A percentile compares a stretch with the other conserved stretches of the same genome.
Conservation (phyloP, 2,797 vertebrate genomes). For the Enteromius thamalakanensis region DNA sequence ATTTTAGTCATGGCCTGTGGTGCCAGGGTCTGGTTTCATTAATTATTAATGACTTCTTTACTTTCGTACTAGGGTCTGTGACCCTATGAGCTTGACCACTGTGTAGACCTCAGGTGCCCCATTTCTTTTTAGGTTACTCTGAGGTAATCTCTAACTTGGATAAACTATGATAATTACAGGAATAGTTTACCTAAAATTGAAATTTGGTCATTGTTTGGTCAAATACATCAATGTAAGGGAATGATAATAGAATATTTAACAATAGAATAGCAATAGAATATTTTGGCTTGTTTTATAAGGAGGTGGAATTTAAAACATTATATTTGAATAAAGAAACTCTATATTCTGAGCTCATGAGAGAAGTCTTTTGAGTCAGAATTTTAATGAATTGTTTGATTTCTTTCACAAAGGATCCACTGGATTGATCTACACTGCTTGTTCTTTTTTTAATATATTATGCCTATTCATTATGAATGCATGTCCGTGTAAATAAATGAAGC, state of each 20-base stretch:
- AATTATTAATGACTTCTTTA: slow-evolving; percentile 77
- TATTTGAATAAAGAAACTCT: not conserved
- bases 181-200: not conserved
- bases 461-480: not conserved
- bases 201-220: not conserved
- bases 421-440: not conserved
- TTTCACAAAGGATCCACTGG: not conserved
- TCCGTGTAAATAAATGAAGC: not conserved
- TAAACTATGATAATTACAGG: not conserved
- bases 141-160: slow-evolving; percentile 26
- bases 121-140: slow-evolving; percentile 31
- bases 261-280: too few relatives aligned
- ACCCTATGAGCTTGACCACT: slow-evolving; percentile 71
- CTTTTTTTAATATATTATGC: not conserved
- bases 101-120: slow-evolving; percentile 26
- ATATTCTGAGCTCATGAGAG: not conserved
- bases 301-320: not conserved
- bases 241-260: not conserved
- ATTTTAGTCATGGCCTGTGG: slow-evolving; percentile 73
- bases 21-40: slow-evolving; percentile 75
- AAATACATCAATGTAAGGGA: not conserved
- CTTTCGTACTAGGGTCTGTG: slow-evolving; percentile 67
- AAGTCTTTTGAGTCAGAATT: not conserved
- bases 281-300: not conserved
- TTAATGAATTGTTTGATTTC: not conserved